Percentiles rank a stretch among this genome's conserved stretches.
These are phyloP conservation scores for Sycobia sp. DNA, from an alignment of 1,140 invertebrate genomes.

Conservation along the genomic window DNA sequence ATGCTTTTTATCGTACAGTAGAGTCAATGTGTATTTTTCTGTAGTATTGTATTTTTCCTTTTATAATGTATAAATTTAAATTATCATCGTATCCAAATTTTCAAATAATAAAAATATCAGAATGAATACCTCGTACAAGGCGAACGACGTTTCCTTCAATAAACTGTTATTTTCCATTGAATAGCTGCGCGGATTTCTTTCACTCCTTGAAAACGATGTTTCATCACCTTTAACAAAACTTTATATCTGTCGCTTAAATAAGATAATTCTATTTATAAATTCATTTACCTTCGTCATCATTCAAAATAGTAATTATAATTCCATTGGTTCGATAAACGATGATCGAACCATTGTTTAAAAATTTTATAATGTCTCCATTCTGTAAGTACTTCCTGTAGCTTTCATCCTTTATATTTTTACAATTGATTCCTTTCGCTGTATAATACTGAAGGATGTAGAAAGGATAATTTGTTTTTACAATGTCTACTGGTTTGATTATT, in stretches of 20 bases:
- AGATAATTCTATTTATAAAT: neutral
- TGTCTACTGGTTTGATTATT: slow-evolving; percentile 57
- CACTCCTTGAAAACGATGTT: neutral
- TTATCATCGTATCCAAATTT: no score
- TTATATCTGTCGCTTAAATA: neutral
- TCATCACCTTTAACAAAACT: slow-evolving; percentile 12
- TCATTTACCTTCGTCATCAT: slow-evolving; percentile 30
- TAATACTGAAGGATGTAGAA: slow-evolving; percentile 62
- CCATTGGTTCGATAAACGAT: slow-evolving; percentile 48
- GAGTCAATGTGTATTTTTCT: no score
- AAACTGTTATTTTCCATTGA: no score
- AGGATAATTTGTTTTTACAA: slow-evolving; percentile 50
- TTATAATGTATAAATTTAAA: no score
- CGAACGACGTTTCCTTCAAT: no score
- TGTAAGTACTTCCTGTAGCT: slow-evolving; percentile 48
- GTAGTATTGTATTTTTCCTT: no score
- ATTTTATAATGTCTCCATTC: slow-evolving; percentile 50
- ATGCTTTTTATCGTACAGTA: no score
- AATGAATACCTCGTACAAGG: no score
- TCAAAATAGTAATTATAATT: slow-evolving; percentile 40
- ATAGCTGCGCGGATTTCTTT: no score
- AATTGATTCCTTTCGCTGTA: slow-evolving; percentile 29
- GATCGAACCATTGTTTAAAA: slow-evolving; percentile 41
- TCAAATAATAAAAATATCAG: no score
- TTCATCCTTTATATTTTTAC: slow-evolving; percentile 36